Evolutionary conservation across 92 coral and sea anemone species (phyloP).

Genomic region (Ricordea florida): DNA sequence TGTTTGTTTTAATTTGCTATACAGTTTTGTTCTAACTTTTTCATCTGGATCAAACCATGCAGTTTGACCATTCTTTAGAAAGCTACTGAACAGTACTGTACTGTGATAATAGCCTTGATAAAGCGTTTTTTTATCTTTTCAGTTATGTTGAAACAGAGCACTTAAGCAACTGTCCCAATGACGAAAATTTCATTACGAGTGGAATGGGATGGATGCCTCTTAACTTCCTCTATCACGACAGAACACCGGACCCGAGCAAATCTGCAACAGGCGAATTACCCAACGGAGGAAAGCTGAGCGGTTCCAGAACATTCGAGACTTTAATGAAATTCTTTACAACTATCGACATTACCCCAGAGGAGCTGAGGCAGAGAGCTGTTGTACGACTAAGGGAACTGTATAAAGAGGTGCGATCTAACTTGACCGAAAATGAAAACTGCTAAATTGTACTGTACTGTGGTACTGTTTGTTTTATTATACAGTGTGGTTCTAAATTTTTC

Average conservation of each 20-base stretch:
- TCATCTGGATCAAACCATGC: no score
- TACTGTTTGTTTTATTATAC: no score
- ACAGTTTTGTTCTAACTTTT: no score
- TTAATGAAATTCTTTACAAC: slow-evolving; percentile 56
- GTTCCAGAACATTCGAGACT: slow-evolving; percentile 14
- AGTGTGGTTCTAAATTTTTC: no score
- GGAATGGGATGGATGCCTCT: slow-evolving; percentile 63
- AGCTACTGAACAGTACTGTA: no score
- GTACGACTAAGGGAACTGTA: slow-evolving; percentile 38
- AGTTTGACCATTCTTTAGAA: no score
- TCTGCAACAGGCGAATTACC: slow-evolving; percentile 33
- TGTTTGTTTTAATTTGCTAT: no score
- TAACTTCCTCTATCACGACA: slow-evolving; percentile 15
- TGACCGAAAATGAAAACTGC: no score
- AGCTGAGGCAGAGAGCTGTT: slow-evolving; percentile 22
- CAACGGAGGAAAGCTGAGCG: slow-evolving; percentile 26
- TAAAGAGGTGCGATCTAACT: slow-evolving; percentile 35
- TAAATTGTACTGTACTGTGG: no score
- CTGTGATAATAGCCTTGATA: no score
- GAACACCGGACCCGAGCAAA: background rate
- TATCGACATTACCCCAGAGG: slow-evolving; percentile 27
- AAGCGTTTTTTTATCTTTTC: background rate
- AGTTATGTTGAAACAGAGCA: slow-evolving; percentile 60
- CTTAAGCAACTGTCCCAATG: slow-evolving; percentile 34
- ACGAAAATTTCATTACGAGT: slow-evolving; percentile 25